Evolutionary conservation across 2,113 vertebrate species (phyloP), one percentile per base, ranked within the genome.

Genomic region (Leucosticte australis): DNA sequence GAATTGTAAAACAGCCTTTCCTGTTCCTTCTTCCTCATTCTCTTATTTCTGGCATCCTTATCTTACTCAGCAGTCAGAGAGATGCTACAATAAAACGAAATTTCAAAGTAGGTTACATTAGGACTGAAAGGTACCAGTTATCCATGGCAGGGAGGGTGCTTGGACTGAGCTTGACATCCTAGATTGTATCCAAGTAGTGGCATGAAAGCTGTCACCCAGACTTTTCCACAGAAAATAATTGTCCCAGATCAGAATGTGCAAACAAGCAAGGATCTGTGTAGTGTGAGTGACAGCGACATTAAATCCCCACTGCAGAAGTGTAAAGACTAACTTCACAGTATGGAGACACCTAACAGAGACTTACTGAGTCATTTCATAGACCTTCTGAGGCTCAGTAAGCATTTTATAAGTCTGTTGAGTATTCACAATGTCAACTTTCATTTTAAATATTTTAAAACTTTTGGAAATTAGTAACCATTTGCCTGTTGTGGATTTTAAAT

Each of bases 201-300:
- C 30, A 33, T 30, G 60, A 23, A 37, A 0, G 0, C 42, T 81
- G n/a, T 37, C 28, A 83, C 39, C 9, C 7, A 65, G 59, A n/a
- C 28, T 91, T 59, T 18, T 35, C 21, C 22, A 47, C 27, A 64
- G 30, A 33, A 91, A 63, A 60, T 59, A 59, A 70, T 82, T 82
- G 16, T 81, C 26, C 30, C 30, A 18, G 3, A 10, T 65, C 55
- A 65, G 64, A 65, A 57, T 33, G 33, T 37, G 33, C 24, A 82
- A 63, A 63, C 11, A 23, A 65, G 16, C 11, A 42, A 44, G 27
- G 44, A 47, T 55, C 18, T 31, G 1, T 44, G 65, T n/a, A 50
- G 31, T 24, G 33, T 49, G 68, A 87, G 31, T 6, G 8, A 59
- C 64, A 87, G 69, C 22, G 56, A 26, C 24, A 33, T 60, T 75